phyloP scores from a whole-genome alignment of 2,888 invertebrate genomes.

The Craniophora ligustri region DNA sequence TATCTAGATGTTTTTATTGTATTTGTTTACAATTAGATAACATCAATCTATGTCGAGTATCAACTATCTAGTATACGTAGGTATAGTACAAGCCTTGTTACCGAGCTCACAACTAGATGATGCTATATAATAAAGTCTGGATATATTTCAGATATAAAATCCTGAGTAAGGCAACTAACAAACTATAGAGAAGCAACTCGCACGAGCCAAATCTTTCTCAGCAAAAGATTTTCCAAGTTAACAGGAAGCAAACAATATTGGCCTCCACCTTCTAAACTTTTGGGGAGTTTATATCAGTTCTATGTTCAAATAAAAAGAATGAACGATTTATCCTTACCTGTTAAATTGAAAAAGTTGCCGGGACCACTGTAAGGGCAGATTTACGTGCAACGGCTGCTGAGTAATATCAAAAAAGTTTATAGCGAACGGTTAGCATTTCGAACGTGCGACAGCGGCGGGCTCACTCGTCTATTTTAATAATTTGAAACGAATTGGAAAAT shows the following conservation, averaged over 20 bases:
- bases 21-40: too few relatives aligned
- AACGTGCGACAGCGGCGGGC: conserved; percentile 60
- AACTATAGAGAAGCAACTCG: conserved; percentile 40
- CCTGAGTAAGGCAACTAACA: conserved; percentile 27
- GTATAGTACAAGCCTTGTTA: too few relatives aligned
- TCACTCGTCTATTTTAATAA: conserved; percentile 75
- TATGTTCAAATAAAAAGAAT: conserved; percentile 87
- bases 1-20: too few relatives aligned
- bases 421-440: conserved; percentile 72
- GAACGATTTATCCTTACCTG: conserved; percentile 88
- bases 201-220: conserved; percentile 56
- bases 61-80: too few relatives aligned
- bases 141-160: conserved; percentile 25
- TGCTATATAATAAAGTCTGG: too few relatives aligned
- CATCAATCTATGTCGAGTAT: too few relatives aligned
- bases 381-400: conserved; percentile 85
- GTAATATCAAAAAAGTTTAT: conserved; percentile 87
- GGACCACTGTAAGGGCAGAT: conserved; percentile 85
- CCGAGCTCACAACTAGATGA: too few relatives aligned
- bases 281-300: conserved; percentile 84
- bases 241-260: conserved; percentile 78
- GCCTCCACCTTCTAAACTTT: conserved; percentile 73
- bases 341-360: conserved; percentile 88
- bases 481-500: conserved; percentile 74
- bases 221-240: conserved; percentile 75